Conservation (phyloP, 2,113 vertebrate species). For the Eptesicus fuscus region DNA sequence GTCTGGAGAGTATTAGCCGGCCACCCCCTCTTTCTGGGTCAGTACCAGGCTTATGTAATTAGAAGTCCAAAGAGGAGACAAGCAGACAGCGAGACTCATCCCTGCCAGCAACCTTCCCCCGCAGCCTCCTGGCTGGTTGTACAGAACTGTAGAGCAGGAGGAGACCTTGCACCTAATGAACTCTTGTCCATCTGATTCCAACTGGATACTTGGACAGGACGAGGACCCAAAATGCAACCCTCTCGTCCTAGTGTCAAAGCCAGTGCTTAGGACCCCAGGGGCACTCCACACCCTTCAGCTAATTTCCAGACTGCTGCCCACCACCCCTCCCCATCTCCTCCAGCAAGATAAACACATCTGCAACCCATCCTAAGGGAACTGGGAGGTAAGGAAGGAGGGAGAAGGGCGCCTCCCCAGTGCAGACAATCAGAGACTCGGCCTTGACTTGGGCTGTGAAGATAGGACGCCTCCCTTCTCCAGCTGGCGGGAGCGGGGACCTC, state of each 20-base stretch:
- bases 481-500: conserved; percentile 45
- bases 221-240: not conserved
- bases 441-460: conserved; percentile 50
- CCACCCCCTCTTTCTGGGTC: conserved; percentile 57
- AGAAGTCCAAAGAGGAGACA: conserved; percentile 46
- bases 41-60: conserved; percentile 62
- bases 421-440: conserved; percentile 45
- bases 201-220: not conserved
- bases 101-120: not conserved
- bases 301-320: not conserved
- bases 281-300: not conserved
- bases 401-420: conserved; percentile 2
- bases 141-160: not conserved
- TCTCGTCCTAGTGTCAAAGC: conserved; percentile 1
- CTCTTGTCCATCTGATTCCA: conserved; percentile 21
- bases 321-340: not conserved
- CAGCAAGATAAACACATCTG: conserved; percentile 12
- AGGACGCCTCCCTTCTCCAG: conserved; percentile 47
- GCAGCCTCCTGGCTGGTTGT: conserved; percentile 4
- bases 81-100: conserved; percentile 7
- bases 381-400: not conserved
- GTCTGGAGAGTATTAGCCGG: not conserved
- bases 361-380: not conserved
- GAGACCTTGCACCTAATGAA: conserved; percentile 32
- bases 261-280: not conserved